Evolutionary conservation across 2,113 vertebrate species (phyloP), one percentile per base, ranked within the genome.

Genomic region (Hipposideros armiger): DNA sequence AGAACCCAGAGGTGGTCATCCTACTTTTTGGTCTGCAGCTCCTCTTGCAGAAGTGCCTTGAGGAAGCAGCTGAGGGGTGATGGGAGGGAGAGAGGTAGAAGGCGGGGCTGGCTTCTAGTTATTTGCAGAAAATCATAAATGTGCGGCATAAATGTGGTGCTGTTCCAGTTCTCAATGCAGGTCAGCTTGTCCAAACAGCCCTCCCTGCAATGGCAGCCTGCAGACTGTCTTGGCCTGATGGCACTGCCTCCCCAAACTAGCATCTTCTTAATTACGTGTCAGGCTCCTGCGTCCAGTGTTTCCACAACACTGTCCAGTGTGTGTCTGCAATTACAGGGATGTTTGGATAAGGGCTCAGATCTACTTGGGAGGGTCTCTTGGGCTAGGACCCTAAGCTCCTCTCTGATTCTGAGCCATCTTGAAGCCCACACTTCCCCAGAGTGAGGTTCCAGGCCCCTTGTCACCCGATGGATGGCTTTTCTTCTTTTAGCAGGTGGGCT

Each of bases 271-370:
- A 86, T 86, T 83, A 87, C 0, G 42, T 86, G 84, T 78, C 94
- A 62, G 54, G 42, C 76, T 83, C 28, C 91, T 40, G 60, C 22
- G 11, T 80, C 84, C 32, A 66, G 50, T 4, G 56, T 67, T 95
- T 86, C 60, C 69, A 36, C 36, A 30, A 3, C 66, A 11, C 30
- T 80, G 92, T 62, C 77, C 76, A 50, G 60, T 16, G 67, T 14
- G 28, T 42, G 14, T 85, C 72, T 47, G 19, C 2, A 32, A 81
- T 24, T 30, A 5, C 76, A 32, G 66, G 40, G 92, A 47, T 87
- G 50, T 91, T 90, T 92, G 45, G 84, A 32, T 40, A 66, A 89
- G 91, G 78, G 50, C 82, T 91, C 74, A n/a, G 58, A 73, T 67
- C 95, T 87, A 73, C 74, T 26, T 83, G 67, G 67, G 72, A 74